Percentiles rank a stretch among this genome's conserved stretches.
Conservation (phyloP, 1,140 invertebrate species). For the Araneus ventricosus region DNA sequence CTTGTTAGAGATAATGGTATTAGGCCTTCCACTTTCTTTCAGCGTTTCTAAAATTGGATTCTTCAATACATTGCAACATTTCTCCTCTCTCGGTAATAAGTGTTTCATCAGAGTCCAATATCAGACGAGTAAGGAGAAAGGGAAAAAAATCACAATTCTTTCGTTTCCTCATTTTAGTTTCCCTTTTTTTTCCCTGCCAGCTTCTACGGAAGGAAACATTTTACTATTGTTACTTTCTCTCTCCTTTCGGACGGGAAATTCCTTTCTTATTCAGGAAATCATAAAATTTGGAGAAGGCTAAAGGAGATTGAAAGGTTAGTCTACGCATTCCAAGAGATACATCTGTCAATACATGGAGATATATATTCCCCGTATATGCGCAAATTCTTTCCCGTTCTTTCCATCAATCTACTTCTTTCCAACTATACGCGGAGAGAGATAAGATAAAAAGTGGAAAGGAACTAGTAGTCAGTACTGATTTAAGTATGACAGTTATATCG, state of each 20-base stretch:
- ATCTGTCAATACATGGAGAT: slow-evolving; percentile 26
- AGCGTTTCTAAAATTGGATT: slow-evolving; percentile 69
- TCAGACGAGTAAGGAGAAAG: not conserved
- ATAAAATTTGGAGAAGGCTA: slow-evolving; percentile 56
- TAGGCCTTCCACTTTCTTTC: slow-evolving; percentile 61
- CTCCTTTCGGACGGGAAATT: slow-evolving; percentile 34
- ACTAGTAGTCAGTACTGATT: slow-evolving; percentile 1
- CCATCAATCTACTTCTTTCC: too few species aligned
- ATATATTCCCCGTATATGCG: not conserved
- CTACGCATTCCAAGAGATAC: slow-evolving; percentile 35
- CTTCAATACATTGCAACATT: slow-evolving; percentile 71
- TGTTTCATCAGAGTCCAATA: slow-evolving; percentile 72
- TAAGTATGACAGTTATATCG: slow-evolving; percentile 26
- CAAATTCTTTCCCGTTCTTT: not conserved
- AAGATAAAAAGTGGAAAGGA: not conserved
- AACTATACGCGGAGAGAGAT: not conserved
- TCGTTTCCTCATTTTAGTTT: slow-evolving; percentile 61
- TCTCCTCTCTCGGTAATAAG: slow-evolving; percentile 67
- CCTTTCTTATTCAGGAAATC: slow-evolving; percentile 48
- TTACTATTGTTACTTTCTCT: slow-evolving; percentile 68
- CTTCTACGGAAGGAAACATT: slow-evolving; percentile 58
- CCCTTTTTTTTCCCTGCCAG: not conserved
- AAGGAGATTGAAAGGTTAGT: slow-evolving; percentile 54
- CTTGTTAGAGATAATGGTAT: slow-evolving; percentile 73
- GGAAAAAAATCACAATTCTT: slow-evolving; percentile 57